Evolutionary conservation across 2,113 vertebrate species (phyloP).

Genomic region (Apteryx owenii): DNA sequence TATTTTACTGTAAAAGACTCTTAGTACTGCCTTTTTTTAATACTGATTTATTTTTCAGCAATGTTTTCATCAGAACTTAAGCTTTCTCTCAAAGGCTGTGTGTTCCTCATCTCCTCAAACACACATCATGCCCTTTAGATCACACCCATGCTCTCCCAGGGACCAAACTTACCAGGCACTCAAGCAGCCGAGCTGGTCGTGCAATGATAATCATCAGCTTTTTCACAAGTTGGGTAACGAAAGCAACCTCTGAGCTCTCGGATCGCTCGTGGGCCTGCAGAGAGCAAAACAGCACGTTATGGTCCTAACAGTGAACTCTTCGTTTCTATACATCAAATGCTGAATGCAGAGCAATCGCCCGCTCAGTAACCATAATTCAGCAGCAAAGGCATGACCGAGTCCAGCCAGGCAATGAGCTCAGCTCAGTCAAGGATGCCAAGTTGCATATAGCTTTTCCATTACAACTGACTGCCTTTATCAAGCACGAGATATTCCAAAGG

Average conservation of each 20-base stretch:
- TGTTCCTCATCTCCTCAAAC: background rate
- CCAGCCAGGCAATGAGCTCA: background rate
- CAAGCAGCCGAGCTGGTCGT: slow-evolving; percentile 92
- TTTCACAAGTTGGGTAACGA: slow-evolving; percentile 93
- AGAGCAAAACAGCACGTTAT: background rate
- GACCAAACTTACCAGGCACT: slow-evolving; percentile 90
- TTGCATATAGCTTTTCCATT: background rate
- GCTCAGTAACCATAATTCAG: background rate
- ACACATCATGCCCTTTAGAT: background rate
- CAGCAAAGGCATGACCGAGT: background rate
- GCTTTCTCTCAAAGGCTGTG: background rate
- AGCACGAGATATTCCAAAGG: background rate
- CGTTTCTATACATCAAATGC: background rate
- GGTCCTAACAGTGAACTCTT: background rate
- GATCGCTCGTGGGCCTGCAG: slow-evolving; percentile 93
- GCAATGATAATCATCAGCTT: slow-evolving; percentile 97
- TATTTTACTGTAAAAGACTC: background rate
- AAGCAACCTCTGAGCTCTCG: slow-evolving; percentile 92
- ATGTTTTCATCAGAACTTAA: background rate
- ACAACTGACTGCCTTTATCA: background rate
- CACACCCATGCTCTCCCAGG: background rate
- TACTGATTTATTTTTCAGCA: background rate
- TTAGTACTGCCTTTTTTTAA: background rate
- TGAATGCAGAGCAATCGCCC: background rate
- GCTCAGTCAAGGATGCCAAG: background rate